phyloP scores from a whole-genome alignment of 2,113 vertebrate genomes.

The Axis porcinus region DNA sequence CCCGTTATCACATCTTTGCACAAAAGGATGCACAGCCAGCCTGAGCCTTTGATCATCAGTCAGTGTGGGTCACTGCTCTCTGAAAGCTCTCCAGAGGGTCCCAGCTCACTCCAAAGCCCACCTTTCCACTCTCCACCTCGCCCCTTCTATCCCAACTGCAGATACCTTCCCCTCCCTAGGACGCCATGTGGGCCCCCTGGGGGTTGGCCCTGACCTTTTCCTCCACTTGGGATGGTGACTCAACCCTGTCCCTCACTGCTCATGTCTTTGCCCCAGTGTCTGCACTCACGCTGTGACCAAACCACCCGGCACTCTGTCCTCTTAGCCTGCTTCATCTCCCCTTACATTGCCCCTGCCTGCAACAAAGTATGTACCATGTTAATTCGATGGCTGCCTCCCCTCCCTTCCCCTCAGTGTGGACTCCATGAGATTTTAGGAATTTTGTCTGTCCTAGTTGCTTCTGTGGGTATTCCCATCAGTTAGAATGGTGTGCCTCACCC shows the following conservation, averaged over 20 bases:
- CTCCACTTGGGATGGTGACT: background rate
- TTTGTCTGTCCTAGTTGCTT: background rate
- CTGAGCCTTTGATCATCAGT: background rate
- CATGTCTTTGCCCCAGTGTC: background rate
- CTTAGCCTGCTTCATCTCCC: background rate
- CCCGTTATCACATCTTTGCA: background rate
- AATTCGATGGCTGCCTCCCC: too few species aligned
- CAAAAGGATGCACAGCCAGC: background rate
- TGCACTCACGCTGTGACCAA: background rate
- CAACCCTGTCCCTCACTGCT: background rate
- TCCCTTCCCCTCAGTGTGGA: background rate
- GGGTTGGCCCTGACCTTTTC: background rate
- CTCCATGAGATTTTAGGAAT: background rate
- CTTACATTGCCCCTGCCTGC: too few species aligned
- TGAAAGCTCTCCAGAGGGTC: background rate
- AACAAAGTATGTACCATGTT: fast-evolving
- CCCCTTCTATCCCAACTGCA: background rate
- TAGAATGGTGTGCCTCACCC: background rate
- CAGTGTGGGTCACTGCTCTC: background rate
- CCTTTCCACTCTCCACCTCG: background rate
- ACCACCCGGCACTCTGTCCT: background rate
- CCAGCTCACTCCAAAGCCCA: background rate
- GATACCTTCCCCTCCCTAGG: background rate
- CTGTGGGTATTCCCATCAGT: background rate
- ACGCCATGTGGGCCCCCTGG: fast-evolving